Evolutionary conservation across 2,113 vertebrate species (phyloP), one percentile per base, ranked within the genome.

Genomic region (Etheostoma spectabile): DNA sequence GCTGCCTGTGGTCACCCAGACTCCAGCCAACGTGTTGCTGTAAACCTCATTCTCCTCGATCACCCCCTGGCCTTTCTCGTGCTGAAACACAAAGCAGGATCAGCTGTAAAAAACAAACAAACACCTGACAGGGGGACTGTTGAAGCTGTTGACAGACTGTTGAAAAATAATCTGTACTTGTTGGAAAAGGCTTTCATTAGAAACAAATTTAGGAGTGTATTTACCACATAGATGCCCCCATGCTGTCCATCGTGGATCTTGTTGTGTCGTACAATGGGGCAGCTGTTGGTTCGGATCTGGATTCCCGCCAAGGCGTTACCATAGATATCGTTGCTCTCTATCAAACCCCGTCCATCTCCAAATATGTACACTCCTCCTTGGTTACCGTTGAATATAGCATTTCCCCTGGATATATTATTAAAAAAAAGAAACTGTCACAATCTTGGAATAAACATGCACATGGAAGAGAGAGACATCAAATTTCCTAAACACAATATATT

Each of bases 341-440:
- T 99, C 95, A 99, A 97, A 94, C 98, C 98, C 95, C 98, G 95
- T 85, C 98, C 98, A 84, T 99, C 98, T 83, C 98, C 98, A 88
- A 99, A 99, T 95, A 99, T 99, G 93, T 99, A 99, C 94, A 99
- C 98, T 33, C 98, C 98, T 84, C 98, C 98, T 96, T 99, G 98
- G 95, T 99, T 99, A 88, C 98, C 98, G 87, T 99, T 99, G 93
- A 98, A 99, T 95, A 99, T 99, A 91, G 98, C 98, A 91, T 99
- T 99, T 48, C 97, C 98, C 96, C 98, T 99, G 86, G 65, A 79
- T 51, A 87, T 3, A 8, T 30, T 3, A 42, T 27, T 27, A 7
- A 24, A 74, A 21, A 48, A 22, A 63, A 18, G 30, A 4, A 60
- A 19, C 0, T 1, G 3, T 85, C 52, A 61, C 1, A 53, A n/a